A percentile compares a stretch with the other conserved stretches of the same genome.
Evolutionary conservation across 2,113 vertebrate genomes (phyloP).

Genomic region (Melanostigma gelatinosum): DNA sequence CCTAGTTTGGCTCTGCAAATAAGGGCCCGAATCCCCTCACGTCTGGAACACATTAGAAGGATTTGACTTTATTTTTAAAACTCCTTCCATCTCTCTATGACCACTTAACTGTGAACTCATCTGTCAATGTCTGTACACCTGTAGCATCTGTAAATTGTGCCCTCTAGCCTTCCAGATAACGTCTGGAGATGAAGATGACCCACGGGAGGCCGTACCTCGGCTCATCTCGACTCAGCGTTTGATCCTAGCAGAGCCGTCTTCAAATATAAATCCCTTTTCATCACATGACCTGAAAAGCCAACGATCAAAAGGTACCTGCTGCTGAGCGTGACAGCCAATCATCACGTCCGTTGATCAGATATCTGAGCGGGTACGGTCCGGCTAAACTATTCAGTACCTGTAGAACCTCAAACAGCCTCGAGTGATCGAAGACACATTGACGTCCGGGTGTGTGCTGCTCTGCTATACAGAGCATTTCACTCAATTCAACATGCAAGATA

Average conservation of each 20-base stretch:
- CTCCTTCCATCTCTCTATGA: neutral
- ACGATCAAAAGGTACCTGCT: conserved; percentile 40
- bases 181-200: conserved; percentile 18
- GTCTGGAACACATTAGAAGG: neutral
- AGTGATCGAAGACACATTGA: conserved; percentile 17
- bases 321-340: conserved; percentile 39
- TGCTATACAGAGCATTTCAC: neutral
- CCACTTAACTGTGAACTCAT: neutral
- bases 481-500: neutral
- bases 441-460: neutral
- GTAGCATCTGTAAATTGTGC: conserved; percentile 25
- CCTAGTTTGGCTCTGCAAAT: neutral
- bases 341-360: conserved; percentile 18
- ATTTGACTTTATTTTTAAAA: neutral
- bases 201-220: neutral
- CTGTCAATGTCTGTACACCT: conserved; percentile 18
- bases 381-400: neutral
- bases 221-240: conserved; percentile 24
- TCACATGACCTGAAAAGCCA: conserved; percentile 49
- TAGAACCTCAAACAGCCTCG: conserved; percentile 7
- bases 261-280: conserved; percentile 31
- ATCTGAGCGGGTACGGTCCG: neutral
- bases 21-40: too few relatives aligned
- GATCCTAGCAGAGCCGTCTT: conserved; percentile 28
- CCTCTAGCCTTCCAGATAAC: neutral